Base-by-base conservation (phyloP, 2,888 invertebrate species). In the Myopa tessellatipennis region DNA sequence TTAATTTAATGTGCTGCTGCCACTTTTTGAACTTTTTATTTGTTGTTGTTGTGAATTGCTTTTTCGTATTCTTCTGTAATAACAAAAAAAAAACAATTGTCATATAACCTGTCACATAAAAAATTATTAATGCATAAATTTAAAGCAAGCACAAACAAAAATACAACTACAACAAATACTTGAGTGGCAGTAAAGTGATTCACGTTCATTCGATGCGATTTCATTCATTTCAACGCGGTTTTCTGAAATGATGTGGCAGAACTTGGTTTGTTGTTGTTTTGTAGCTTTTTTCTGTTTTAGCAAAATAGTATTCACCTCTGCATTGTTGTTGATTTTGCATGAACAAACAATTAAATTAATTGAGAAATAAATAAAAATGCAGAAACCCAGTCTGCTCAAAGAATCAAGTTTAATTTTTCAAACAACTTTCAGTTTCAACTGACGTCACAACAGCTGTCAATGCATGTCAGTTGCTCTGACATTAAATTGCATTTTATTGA, bases 371-470 rank as follows among this genome's bases (percentile, higher is more conserved):
- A 65, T 38, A 10, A 34, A 38, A 14, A 65, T 34, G 1, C 26
- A 26, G 26, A 26, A 26, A 26, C 26, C 1, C 26, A 26, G 26
- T 26, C 26, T 26, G 8, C 10, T 14, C 36, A 65, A 65, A 38
- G 38, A 65, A 12, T 34, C 65, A 18, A 18, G 65, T 65, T 65
- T 65, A 34, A 38, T 38, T 75, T 69, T 69, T 69, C 58, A 75
- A 75, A 75, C 75, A 75, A 69, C 75, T 75, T 75, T 75, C 75
- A 45, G 38, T 75, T 75, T 75, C 58, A 8, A 45, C 60, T 68
- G 75, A 75, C 75, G 75, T 75, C 75, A 75, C 68, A 68, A n/a
- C 7, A 45, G 65, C 65, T 38, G 55, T 67, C 58, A 74, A 61
- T 55, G 3, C 38, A 40, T 74, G 74, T 67, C 75, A 68, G 58